phyloP scores from a whole-genome alignment of 1,140 invertebrate species.

The Stegodyphus mimosarum region DNA sequence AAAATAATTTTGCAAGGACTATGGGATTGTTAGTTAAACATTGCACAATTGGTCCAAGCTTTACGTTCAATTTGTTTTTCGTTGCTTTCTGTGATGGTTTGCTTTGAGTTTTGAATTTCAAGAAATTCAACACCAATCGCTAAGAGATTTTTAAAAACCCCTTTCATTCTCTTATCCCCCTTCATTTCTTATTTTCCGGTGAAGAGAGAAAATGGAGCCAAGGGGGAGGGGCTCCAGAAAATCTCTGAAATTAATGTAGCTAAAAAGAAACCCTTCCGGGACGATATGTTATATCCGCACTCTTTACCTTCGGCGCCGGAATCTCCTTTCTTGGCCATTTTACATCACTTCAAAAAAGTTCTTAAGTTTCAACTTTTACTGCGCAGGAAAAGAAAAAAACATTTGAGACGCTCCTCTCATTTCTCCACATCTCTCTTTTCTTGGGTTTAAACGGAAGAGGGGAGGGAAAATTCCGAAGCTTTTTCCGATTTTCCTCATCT shows the following conservation, averaged over 20 bases:
- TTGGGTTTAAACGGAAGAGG: not conserved
- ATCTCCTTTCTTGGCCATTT: slow-evolving; percentile 45
- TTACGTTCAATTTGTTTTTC: no score
- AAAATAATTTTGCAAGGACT: no score
- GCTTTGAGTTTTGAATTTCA: not conserved
- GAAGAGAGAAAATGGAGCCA: not conserved
- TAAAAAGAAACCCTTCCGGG: slow-evolving; percentile 39
- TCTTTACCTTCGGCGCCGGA: slow-evolving; percentile 31
- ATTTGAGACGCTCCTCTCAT: slow-evolving; percentile 13
- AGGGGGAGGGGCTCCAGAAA: not conserved
- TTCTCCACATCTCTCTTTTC: slow-evolving; percentile 23
- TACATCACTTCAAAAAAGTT: slow-evolving; percentile 59
- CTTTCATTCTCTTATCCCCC: not conserved
- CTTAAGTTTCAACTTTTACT: slow-evolving; percentile 56
- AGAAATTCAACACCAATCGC: slow-evolving; percentile 27
- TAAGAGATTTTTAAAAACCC: not conserved
- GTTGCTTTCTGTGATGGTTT: not conserved
- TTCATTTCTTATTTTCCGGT: not conserved
- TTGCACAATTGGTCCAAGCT: no score
- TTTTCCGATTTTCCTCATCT: slow-evolving; percentile 56
- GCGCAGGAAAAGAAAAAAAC: slow-evolving; percentile 1
- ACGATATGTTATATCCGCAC: slow-evolving; percentile 45
- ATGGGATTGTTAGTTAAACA: no score
- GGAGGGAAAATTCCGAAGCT: slow-evolving; percentile 2
- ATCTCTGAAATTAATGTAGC: slow-evolving; percentile 49